Evolutionary conservation across 2,113 vertebrate genomes (phyloP).

Genomic region (Clarias magur): DNA sequence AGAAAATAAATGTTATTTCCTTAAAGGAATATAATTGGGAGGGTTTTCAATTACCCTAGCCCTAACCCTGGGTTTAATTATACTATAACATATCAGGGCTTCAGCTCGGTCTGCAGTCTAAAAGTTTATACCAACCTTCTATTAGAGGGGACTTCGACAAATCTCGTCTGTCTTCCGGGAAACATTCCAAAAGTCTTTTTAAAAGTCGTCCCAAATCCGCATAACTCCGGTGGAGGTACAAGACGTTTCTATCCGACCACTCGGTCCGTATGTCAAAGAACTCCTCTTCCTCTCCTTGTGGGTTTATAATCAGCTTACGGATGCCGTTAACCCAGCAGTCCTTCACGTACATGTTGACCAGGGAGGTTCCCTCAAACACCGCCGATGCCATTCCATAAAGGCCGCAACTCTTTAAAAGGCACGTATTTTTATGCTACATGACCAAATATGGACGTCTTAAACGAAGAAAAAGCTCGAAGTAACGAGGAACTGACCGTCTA

Average conservation of each 20-base stretch:
- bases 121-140: conserved; percentile 78
- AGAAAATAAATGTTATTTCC: too few relatives aligned
- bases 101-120: neutral
- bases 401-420: conserved; percentile 53
- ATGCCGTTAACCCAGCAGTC: conserved; percentile 98
- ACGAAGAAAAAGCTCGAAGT: neutral
- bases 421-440: neutral
- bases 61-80: neutral
- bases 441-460: neutral
- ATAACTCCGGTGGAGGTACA: conserved; percentile 91
- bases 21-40: too few relatives aligned
- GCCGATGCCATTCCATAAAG: conserved; percentile 87
- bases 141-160: conserved; percentile 82
- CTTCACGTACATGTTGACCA: conserved; percentile 96
- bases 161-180: conserved; percentile 85
- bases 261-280: conserved; percentile 95
- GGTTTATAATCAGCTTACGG: conserved; percentile 87
- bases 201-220: conserved; percentile 87
- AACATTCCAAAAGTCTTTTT: conserved; percentile 83
- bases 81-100: neutral
- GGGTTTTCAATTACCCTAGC: too few relatives aligned
- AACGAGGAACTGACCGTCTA: neutral
- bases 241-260: conserved; percentile 94
- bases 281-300: conserved; percentile 89
- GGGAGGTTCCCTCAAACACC: conserved; percentile 94